Conservation (phyloP, 1,140 invertebrate species). For the Copidosoma floridanum region DNA sequence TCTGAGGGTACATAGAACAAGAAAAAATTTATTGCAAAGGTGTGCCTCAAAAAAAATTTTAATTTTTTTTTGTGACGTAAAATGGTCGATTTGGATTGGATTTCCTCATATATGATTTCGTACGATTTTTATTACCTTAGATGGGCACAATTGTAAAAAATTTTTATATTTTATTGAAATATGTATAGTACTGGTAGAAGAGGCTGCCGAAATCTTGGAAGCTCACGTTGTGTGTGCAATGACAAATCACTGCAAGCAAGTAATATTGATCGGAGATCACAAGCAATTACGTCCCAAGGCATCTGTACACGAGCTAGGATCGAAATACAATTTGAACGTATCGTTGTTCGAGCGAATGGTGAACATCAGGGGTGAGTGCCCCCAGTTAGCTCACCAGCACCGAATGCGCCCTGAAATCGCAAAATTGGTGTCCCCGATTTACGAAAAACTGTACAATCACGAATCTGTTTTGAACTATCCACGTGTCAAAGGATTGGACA, state of each 20-base stretch:
- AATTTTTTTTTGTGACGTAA: too few relatives aligned
- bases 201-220: conserved; percentile 2
- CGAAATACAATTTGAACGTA: conserved; percentile 1
- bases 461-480: neutral
- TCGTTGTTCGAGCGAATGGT: conserved; percentile 4
- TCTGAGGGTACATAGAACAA: too few relatives aligned
- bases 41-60: too few relatives aligned
- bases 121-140: too few relatives aligned
- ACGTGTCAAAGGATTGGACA: neutral
- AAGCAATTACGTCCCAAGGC: too few relatives aligned
- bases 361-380: too few relatives aligned
- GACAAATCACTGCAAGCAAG: neutral
- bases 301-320: neutral
- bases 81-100: too few relatives aligned
- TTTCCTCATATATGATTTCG: too few relatives aligned
- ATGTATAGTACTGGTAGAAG: conserved; percentile 2
- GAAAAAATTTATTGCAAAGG: too few relatives aligned
- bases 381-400: neutral
- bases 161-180: too few relatives aligned
- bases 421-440: neutral
- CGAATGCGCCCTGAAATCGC: conserved; percentile 8
- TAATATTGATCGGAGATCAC: conserved; percentile 2
- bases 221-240: neutral
- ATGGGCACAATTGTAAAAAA: too few relatives aligned
- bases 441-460: neutral